Evolutionary conservation across 2,797 vertebrate species (phyloP).

Genomic region (Galagoides demidoff): DNA sequence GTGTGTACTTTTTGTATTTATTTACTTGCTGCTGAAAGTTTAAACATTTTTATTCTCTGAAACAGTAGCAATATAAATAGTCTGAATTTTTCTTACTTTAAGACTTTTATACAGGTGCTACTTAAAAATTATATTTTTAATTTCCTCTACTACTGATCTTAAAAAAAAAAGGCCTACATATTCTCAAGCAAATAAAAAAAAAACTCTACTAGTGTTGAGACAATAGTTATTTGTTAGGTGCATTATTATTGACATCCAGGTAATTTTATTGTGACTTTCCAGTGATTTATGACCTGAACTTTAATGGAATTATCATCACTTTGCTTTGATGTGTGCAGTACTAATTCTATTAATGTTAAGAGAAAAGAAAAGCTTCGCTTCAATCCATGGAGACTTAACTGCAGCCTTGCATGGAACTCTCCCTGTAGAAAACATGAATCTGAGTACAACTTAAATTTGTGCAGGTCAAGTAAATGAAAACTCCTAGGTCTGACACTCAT

Average conservation of each 20-base stretch:
- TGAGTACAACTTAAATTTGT: not conserved
- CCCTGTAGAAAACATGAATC: slow-evolving; percentile 48
- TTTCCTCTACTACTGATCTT: not conserved
- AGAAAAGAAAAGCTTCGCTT: not conserved
- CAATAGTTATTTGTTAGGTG: not conserved
- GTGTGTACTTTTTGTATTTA: slow-evolving; percentile 58
- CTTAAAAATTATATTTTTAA: not conserved
- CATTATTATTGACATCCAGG: not conserved
- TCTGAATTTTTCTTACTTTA: not conserved
- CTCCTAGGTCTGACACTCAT: slow-evolving; percentile 12
- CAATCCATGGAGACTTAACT: slow-evolving; percentile 20
- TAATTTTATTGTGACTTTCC: slow-evolving; percentile 18
- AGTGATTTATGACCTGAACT: not conserved
- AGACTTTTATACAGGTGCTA: not conserved
- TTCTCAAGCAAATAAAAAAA: not conserved
- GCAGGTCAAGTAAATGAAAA: slow-evolving; percentile 64
- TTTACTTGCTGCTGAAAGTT: slow-evolving; percentile 48
- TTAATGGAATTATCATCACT: not conserved
- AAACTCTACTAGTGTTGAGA: not conserved
- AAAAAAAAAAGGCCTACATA: not conserved
- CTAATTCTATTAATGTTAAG: slow-evolving; percentile 58
- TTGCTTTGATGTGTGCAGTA: not conserved
- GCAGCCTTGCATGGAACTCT: slow-evolving; percentile 37
- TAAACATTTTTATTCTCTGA: not conserved
- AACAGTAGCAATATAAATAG: not conserved